Evolutionary conservation across 2,888 invertebrate genomes (phyloP), one percentile per base, ranked within the genome.

Genomic region (Cheilosia vulpina): DNA sequence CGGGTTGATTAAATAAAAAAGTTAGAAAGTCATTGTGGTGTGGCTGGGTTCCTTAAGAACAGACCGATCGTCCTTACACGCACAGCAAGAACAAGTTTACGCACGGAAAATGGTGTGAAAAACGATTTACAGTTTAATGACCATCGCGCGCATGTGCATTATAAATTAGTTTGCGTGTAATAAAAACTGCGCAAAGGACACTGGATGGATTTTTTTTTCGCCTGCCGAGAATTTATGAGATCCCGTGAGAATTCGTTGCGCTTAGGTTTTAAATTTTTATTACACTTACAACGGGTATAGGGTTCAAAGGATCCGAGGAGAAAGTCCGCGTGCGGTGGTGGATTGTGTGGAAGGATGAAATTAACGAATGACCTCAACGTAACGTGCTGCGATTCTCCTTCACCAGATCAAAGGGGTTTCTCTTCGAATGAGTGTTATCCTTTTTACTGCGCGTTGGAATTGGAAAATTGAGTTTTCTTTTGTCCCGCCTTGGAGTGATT

Each of bases 1-100:
- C 31, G 31, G 31, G 76, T 72, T 77, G 81, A 85, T 77, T 81
- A 72, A 85, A 85, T 85, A 81, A 85, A 81, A 80, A 77, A 85
- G 85, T 85, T 85, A 85, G 72, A 85, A 85, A 85, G 85, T 81
- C 85, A 85, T 77, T 81, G 76, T 72, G 85, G 76, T 62, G 7
- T 7, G 19, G 68, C 52, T 11, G 41, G 50, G 41, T 38, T 76
- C 52, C 5, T 68, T 38, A 24, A 27, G 52, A 52, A 27, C 38
- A 6, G 4, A 50, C 21, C 24, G 13, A 24, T 52, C 52, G 41
- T 62, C 76, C 66, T 66, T 66, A 27, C 27, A n/a, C 17, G 6
- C 15, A 53, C 24, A 47, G 41, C 19, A 45, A 45, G 62, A 63
- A 83, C 72, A 50, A 53, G 84, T 80, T 84, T 84, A n/a, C 27